These are phyloP conservation scores for Deroptyus accipitrinus DNA, from an alignment of 2,113 vertebrate species.

Conservation along the genomic window DNA sequence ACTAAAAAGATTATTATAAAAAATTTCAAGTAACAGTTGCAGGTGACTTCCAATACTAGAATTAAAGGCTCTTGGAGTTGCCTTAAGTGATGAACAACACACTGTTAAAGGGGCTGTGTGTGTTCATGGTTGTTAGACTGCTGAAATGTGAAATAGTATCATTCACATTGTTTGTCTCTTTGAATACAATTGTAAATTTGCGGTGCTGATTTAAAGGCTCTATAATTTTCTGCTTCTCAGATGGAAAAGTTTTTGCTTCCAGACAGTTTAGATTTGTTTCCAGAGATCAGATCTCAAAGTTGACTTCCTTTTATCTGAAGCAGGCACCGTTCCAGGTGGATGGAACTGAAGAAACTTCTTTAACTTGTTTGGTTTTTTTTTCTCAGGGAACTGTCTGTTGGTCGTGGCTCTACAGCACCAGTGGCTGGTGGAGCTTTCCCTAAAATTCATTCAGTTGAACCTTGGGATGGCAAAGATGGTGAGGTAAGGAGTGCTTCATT, in stretches of 20 bases:
- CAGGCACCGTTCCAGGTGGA: not conserved
- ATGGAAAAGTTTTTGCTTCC: not conserved
- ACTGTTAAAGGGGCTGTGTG: not conserved
- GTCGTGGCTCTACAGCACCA: slow-evolving; percentile 91
- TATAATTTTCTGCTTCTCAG: not conserved
- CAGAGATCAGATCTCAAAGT: not conserved
- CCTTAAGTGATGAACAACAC: not conserved
- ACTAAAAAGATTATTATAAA: not conserved
- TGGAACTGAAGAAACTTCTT: not conserved
- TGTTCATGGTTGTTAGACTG: not conserved
- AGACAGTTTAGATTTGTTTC: not conserved
- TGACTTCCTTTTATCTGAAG: not conserved
- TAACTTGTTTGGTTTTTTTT: not conserved
- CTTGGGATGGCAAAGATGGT: slow-evolving; percentile 95
- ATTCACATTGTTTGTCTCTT: not conserved
- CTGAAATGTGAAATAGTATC: not conserved
- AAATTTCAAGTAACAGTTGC: not conserved
- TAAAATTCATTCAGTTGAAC: slow-evolving; percentile 81
- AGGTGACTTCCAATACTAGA: not conserved
- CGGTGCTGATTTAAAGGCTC: not conserved
- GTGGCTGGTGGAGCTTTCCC: slow-evolving; percentile 86
- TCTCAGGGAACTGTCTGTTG: slow-evolving; percentile 89
- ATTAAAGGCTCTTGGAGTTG: not conserved
- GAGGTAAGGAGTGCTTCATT: slow-evolving; percentile 79
- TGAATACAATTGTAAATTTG: not conserved